A percentile compares a stretch with the other conserved stretches of the same genome.
phyloP scores from a whole-genome alignment of 1,140 invertebrate genomes.

The Lepeophtheirus salmonis region DNA sequence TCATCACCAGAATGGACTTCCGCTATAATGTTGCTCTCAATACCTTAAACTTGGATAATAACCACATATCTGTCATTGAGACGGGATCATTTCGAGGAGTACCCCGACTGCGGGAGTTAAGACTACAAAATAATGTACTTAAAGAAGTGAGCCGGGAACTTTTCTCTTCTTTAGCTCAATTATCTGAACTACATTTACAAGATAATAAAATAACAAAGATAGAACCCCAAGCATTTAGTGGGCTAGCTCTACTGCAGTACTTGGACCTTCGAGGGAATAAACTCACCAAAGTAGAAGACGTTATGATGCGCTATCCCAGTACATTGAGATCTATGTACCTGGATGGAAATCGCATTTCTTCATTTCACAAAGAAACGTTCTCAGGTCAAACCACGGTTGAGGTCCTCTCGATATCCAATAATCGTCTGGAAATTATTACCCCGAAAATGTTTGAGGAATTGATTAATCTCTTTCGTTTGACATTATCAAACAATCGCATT shows the following conservation, averaged over 20 bases:
- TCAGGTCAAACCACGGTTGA: constrained; percentile 19
- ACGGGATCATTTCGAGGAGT: constrained; percentile 55
- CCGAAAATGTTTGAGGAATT: constrained; percentile 21
- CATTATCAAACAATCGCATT: constrained; percentile 35
- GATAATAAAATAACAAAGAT: constrained; percentile 48
- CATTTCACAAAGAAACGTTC: constrained; percentile 21
- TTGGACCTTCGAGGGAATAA: constrained; percentile 67
- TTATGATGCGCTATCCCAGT: constrained; percentile 26
- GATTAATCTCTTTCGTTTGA: constrained; percentile 18
- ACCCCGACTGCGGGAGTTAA: constrained; percentile 51
- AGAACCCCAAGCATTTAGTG: constrained; percentile 59
- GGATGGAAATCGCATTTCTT: constrained; percentile 20
- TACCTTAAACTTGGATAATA: constrained; percentile 71
- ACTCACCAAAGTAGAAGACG: constrained; percentile 51
- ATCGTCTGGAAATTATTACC: constrained; percentile 21
- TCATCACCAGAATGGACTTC: constrained; percentile 50
- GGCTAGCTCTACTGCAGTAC: constrained; percentile 59
- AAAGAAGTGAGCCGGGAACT: background rate
- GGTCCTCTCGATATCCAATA: constrained; percentile 20
- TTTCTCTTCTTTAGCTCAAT: background rate
- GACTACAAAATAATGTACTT: constrained; percentile 45
- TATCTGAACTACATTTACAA: constrained; percentile 9
- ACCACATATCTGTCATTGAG: constrained; percentile 58
- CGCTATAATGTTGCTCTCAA: constrained; percentile 48
- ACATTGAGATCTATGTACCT: constrained; percentile 21